These are phyloP conservation scores for Acanthiza pusilla DNA, from an alignment of 2,797 vertebrate species.

Conservation along the genomic window DNA sequence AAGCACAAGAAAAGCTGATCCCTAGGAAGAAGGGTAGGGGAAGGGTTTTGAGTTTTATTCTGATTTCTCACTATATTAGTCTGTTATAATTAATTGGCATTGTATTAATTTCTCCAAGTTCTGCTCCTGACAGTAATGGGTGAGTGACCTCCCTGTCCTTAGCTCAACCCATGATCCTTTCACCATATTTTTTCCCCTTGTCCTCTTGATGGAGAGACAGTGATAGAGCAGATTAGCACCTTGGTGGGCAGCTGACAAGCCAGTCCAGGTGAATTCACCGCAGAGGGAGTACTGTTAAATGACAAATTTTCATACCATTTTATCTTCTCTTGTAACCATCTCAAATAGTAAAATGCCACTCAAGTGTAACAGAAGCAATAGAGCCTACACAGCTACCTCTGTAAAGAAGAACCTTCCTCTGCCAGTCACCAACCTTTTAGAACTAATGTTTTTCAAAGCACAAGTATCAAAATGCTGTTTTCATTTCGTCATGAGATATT, in stretches of 20 bases:
- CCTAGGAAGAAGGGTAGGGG: not conserved
- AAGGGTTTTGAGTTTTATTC: not conserved
- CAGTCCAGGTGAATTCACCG: not conserved
- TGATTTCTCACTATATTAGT: not conserved
- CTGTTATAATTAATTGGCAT: not conserved
- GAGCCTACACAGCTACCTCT: not conserved
- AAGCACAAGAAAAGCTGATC: not conserved
- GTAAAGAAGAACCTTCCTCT: not conserved
- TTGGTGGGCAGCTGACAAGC: not conserved
- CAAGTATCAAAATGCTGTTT: not conserved
- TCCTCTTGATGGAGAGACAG: not conserved
- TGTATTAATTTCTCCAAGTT: not conserved
- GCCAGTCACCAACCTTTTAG: not conserved
- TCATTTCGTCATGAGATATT: not conserved
- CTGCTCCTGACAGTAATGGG: not conserved
- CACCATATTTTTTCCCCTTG: not conserved
- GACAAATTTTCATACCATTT: not conserved
- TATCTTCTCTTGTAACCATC: not conserved
- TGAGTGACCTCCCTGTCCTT: not conserved
- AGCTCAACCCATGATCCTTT: rapidly evolving
- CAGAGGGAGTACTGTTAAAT: not conserved
- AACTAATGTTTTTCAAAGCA: not conserved
- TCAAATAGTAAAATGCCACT: not conserved
- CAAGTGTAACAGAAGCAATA: not conserved
- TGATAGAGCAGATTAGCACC: not conserved